Percentiles rank a stretch among this genome's conserved stretches.
phyloP scores from a whole-genome alignment of 2,113 vertebrate species.

The Barnardius zonarius region DNA sequence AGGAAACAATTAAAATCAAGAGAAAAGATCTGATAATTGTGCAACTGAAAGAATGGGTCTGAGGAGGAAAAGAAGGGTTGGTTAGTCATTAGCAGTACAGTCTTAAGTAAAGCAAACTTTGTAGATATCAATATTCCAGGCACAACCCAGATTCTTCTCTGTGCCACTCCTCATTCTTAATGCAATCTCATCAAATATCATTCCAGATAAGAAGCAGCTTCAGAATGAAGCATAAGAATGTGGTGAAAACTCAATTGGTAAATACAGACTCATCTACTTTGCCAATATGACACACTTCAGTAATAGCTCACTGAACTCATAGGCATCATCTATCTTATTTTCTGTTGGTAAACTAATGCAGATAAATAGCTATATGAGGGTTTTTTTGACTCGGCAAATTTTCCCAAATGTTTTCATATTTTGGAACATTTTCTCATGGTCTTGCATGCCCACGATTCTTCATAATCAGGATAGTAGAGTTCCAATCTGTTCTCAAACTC shows the following conservation, averaged over 20 bases:
- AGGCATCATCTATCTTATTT: background rate
- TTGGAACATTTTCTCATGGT: background rate
- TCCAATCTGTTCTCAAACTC: background rate
- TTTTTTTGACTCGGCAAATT: background rate
- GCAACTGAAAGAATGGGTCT: constrained; percentile 1
- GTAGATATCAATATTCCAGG: background rate
- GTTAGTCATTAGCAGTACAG: background rate
- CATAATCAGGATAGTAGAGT: background rate
- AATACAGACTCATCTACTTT: background rate
- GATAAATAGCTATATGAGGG: background rate
- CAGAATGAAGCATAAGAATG: background rate
- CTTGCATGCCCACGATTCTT: background rate
- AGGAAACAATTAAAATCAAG: background rate
- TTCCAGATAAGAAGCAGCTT: background rate
- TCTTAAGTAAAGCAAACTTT: background rate
- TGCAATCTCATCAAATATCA: constrained; percentile 2
- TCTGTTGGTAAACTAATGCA: background rate
- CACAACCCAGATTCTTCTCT: background rate
- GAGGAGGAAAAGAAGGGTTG: background rate
- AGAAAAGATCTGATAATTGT: background rate
- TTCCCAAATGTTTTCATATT: background rate
- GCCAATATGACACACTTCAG: background rate
- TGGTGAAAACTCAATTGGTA: background rate
- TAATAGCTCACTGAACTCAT: background rate
- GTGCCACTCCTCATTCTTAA: constrained; percentile 28